Evolutionary conservation across 2,113 vertebrate species (phyloP).

Genomic region (Hyaena hyaena): DNA sequence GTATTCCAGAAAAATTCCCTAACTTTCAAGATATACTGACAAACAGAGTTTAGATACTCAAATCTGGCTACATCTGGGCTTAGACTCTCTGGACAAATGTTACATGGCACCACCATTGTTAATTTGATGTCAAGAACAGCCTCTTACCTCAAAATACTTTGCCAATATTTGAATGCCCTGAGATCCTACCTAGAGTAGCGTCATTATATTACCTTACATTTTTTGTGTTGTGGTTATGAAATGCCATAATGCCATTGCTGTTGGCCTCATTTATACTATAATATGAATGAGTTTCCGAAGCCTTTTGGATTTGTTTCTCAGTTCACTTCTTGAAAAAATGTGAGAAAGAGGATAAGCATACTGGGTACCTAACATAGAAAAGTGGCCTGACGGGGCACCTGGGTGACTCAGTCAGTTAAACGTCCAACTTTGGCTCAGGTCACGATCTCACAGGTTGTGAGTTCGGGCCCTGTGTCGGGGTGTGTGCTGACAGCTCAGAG

Average conservation of each 20-base stretch:
- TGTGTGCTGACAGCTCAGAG: too few species aligned
- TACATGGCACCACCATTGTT: neutral
- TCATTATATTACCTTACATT: constrained; percentile 1
- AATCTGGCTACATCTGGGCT: neutral
- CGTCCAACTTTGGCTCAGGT: too few species aligned
- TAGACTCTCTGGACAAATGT: neutral
- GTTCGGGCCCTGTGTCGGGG: too few species aligned
- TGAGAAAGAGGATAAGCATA: neutral
- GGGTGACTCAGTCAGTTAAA: too few species aligned
- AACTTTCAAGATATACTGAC: neutral
- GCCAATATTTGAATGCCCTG: neutral
- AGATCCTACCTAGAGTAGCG: neutral
- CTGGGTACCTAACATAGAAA: neutral
- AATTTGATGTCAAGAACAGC: neutral
- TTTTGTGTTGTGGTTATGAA: neutral
- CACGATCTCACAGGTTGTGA: too few species aligned
- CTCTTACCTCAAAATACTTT: neutral
- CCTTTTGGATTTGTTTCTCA: neutral
- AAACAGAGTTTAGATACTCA: neutral
- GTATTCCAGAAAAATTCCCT: neutral
- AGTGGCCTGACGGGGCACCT: too few species aligned
- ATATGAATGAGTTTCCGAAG: neutral
- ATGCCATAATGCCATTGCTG: neutral
- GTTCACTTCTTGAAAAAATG: neutral
- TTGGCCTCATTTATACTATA: neutral